phyloP scores from a whole-genome alignment of 1,140 invertebrate species.

The Drosophila sturtevanti region DNA sequence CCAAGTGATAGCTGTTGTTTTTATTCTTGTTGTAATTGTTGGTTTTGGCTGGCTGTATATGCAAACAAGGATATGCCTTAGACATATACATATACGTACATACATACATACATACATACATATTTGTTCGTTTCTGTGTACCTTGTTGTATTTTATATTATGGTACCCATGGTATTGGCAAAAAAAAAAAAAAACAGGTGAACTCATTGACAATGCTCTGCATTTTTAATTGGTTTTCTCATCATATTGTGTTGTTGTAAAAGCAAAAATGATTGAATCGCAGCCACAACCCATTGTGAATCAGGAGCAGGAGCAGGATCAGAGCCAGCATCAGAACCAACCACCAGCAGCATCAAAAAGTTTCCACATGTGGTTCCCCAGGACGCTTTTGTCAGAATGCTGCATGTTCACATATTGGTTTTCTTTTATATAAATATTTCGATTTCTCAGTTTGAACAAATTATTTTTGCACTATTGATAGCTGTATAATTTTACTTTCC shows the following conservation, averaged over 20 bases:
- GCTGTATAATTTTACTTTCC: background rate
- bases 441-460: background rate
- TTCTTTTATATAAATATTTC: background rate
- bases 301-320: background rate
- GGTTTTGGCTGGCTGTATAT: background rate
- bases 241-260: constrained; percentile 29
- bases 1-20: constrained; percentile 2
- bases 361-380: background rate
- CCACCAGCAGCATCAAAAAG: constrained; percentile 7
- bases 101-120: background rate
- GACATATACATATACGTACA: background rate
- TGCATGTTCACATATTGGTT: background rate
- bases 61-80: background rate
- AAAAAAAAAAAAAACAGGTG: background rate
- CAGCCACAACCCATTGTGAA: constrained; percentile 21
- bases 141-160: background rate
- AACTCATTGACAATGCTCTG: constrained; percentile 30
- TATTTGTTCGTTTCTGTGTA: background rate
- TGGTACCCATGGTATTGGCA: background rate
- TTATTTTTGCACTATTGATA: background rate
- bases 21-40: background rate
- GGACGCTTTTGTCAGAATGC: background rate
- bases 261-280: constrained; percentile 32
- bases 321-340: background rate
- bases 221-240: constrained; percentile 43